A percentile compares a stretch with the other conserved stretches of the same genome.
These are phyloP conservation scores for Thalassoma bifasciatum DNA, from an alignment of 2,113 vertebrate species.

Conservation along the genomic window DNA sequence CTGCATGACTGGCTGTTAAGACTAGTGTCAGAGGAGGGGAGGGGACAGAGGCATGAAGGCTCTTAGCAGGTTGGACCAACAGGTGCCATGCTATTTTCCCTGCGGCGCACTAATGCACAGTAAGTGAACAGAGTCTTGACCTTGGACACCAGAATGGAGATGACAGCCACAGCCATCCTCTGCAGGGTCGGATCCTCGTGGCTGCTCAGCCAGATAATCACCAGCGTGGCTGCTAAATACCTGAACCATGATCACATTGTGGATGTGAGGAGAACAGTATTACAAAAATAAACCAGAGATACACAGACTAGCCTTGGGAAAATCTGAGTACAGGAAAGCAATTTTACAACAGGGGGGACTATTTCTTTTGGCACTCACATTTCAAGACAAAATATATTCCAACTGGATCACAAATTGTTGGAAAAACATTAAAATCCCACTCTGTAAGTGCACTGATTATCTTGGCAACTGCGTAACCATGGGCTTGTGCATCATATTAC, in stretches of 20 bases:
- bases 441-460: conserved; percentile 33
- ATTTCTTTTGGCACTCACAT: conserved; percentile 48
- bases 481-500: conserved; percentile 6
- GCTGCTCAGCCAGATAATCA: conserved; percentile 94
- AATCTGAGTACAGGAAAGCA: conserved; percentile 3
- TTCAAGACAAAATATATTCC: conserved; percentile 30
- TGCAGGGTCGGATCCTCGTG: conserved; percentile 93
- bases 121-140: conserved; percentile 75
- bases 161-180: conserved; percentile 93
- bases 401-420: conserved; percentile 37
- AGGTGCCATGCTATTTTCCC: conserved; percentile 29
- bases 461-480: conserved; percentile 18
- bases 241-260: conserved; percentile 73
- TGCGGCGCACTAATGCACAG: conserved; percentile 30
- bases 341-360: conserved; percentile 35
- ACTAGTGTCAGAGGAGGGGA: conserved; percentile 10
- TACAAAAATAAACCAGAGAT: conserved; percentile 35
- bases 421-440: conserved; percentile 26
- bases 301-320: conserved; percentile 13
- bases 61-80: conserved; percentile 32
- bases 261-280: conserved; percentile 21
- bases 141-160: conserved; percentile 94
- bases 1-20: conserved; percentile 8
- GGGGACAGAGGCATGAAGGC: neutral
- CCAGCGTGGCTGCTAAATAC: conserved; percentile 92